Evolutionary conservation across 2,888 invertebrate genomes (phyloP), one percentile per base, ranked within the genome.

Genomic region (Chaetoderma sp.): DNA sequence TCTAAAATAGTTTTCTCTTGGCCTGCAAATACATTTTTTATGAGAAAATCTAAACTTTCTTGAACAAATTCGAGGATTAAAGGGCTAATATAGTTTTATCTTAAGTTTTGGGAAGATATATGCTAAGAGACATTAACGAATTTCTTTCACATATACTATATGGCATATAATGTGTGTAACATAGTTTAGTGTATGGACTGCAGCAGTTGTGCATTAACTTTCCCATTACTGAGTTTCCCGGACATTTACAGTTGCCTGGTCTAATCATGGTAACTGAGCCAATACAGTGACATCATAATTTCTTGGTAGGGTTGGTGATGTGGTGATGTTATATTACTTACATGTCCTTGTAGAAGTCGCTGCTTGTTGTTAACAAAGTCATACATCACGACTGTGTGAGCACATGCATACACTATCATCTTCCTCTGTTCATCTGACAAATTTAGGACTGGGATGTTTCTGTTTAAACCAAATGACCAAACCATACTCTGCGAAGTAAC

Each of bases 301-400:
- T 4, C n/a, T 6, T 4, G 6, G 5, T 5, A 21, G 21, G 21
- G 44, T 4, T 18, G 6, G 6, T 18, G 21, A 42, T 6, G 16
- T 13, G 30, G 4, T 4, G 0, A 45, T 10, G 16, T 55, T 44
- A 13, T 6, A 21, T 5, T 65, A 84, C 90, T 89, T 79, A 92
- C 92, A 80, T 93, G 93, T 49, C 92, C 92, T 77, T 91, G 91
- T 44, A 93, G 87, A 72, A 91, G 89, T 75, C 86, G 87, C 89
- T 91, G 91, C 63, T 88, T 75, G 71, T 90, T 90, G 4, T 87
- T 87, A 44, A 87, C 88, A 87, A 91, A 91, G 85, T 92, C 89
- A 81, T 91, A 92, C 0, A 92, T 77, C 8, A 92, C 88, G 0
- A 89, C 90, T 60, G 89, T 89, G 84, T 92, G 91, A 6, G 90